Conservation (phyloP, 64 coral and sea anemone genomes). For the Porites australiensis region DNA sequence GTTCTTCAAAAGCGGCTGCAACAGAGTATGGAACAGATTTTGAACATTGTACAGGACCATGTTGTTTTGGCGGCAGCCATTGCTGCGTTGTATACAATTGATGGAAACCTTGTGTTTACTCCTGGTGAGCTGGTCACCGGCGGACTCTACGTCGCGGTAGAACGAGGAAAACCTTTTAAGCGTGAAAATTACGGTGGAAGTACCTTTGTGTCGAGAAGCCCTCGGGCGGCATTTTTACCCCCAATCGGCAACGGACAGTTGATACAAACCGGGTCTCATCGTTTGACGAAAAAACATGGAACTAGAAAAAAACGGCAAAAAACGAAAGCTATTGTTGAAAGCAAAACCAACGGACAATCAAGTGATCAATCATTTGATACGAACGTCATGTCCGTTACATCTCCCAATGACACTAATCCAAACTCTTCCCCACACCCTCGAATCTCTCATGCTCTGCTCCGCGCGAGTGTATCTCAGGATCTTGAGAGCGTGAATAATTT, state of each 20-base stretch:
- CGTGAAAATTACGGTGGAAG: constrained; percentile 40
- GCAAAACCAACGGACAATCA: neutral
- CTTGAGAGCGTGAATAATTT: constrained; percentile 8
- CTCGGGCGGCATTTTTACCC: constrained; percentile 5
- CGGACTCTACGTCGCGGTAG: constrained; percentile 78
- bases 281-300: neutral
- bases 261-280: neutral
- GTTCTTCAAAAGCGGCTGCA: constrained; percentile 68
- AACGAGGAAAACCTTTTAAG: constrained; percentile 83
- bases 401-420: neutral
- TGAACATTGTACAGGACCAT: constrained; percentile 71
- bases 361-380: neutral
- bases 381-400: neutral
- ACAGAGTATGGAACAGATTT: constrained; percentile 77
- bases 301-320: neutral
- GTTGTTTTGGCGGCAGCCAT: constrained; percentile 50
- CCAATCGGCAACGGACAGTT: constrained; percentile 19
- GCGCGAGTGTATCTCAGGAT: neutral
- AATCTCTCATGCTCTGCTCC: neutral
- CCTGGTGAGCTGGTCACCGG: constrained; percentile 28
- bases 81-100: constrained; percentile 57
- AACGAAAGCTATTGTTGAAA: neutral
- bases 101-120: constrained; percentile 39
- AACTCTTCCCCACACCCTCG: neutral
- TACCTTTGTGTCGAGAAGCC: neutral